Base-by-base conservation (phyloP, 2,797 vertebrate genomes). In the Melanotaenia nigrans region DNA sequence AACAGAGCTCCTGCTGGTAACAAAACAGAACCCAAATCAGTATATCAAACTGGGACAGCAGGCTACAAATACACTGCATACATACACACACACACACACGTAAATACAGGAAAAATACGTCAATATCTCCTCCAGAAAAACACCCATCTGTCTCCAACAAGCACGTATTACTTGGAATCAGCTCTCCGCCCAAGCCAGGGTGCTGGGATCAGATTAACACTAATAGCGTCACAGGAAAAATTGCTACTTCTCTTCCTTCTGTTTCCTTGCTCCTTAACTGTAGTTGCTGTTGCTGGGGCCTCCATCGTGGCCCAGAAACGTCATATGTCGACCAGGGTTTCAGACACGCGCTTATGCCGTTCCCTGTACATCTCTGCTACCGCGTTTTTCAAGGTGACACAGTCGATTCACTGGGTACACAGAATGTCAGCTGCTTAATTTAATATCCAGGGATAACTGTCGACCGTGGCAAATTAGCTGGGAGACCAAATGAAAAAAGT, bases 21-120 rank as follows among this genome's bases (percentile, higher is more conserved):
- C 69, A 81, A 90, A 91, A 91, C 88, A 83, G 84, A 88, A 87
- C 83, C 84, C 73, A 88, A 91, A 91, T 90, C 87, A 90, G 87
- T 80, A 81, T 84, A 85, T 90, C 90, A 90, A 84, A 87, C 69
- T 72, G 79, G 80, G 87, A 90, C 91, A 92, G 88, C 90, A 75
- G 90, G 90, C 79, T 79, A 61, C 77, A 85, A 85, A 87, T 69
- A 85, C 79, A 81, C 36, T 58, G 42, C 53, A 67, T 8, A 33
- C 32, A 33, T 6, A 33, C 5, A 33, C 32, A 33, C 65, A 79
- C 65, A 79, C 65, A 78, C 64, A 79, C 57, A 74, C 57, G 76
- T 25, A 70, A 53, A 83, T 56, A 88, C 72, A 61, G 68, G 56
- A 74, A 69, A 88, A 77, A 83, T 60, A 82, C 80, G 83, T 89